These are phyloP conservation scores for Drosophila pseudoobscura DNA, from an alignment of 1,140 invertebrate species.

Conservation along the genomic window DNA sequence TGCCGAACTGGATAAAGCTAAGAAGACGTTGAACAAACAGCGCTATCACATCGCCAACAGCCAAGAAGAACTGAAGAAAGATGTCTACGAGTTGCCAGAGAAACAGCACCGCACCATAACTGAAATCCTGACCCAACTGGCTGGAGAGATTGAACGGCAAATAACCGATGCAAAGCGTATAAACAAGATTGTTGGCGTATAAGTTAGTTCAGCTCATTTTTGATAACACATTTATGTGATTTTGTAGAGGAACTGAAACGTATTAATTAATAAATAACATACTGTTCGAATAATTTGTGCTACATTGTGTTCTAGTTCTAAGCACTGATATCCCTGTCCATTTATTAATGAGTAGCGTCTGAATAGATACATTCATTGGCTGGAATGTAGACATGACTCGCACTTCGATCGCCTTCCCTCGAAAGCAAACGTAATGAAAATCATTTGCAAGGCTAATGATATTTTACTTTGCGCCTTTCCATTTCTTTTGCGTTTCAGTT, in stretches of 20 bases:
- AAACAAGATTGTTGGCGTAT: conserved; percentile 72
- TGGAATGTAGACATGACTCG: conserved; percentile 14
- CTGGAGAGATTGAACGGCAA: conserved; percentile 70
- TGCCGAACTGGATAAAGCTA: conserved; percentile 52
- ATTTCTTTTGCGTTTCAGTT: conserved; percentile 52
- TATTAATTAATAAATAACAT: conserved; percentile 41
- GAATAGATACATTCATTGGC: neutral
- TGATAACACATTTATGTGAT: conserved; percentile 13
- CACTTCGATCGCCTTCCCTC: conserved; percentile 21
- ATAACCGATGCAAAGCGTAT: conserved; percentile 77
- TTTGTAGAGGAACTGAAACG: conserved; percentile 13
- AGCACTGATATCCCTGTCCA: conserved; percentile 3
- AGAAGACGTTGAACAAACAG: conserved; percentile 72
- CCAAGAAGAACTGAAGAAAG: conserved; percentile 52
- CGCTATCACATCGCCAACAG: conserved; percentile 73
- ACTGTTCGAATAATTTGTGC: conserved; percentile 24
- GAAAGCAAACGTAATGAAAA: conserved; percentile 17
- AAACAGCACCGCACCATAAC: conserved; percentile 75
- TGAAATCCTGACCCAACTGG: conserved; percentile 72
- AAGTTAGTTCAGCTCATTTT: conserved; percentile 5
- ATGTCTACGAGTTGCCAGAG: conserved; percentile 68
- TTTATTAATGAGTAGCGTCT: neutral
- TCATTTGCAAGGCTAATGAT: conserved; percentile 66
- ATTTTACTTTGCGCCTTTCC: conserved; percentile 12
- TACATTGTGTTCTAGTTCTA: neutral